Base-by-base conservation (phyloP, 92 coral and sea anemone genomes). In the Zoanthus solanderi region DNA sequence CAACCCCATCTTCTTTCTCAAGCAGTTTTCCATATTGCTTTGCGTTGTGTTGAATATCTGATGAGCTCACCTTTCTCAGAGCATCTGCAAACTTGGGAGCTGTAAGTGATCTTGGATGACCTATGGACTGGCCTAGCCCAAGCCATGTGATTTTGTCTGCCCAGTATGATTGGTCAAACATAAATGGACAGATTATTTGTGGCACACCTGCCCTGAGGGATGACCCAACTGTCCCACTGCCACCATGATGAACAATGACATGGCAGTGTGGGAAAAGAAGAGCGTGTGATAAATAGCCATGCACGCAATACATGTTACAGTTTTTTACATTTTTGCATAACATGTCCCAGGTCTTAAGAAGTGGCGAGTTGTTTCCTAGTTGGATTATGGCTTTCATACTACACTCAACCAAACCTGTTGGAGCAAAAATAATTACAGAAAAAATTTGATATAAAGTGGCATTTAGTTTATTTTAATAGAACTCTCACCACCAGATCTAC, bases 141-240 rank as follows among this genome's bases (percentile, higher is more conserved):
- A 95, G 93, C 98, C 98, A 95, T n/a, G 96, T 80, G 15, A 93
- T 92, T 85, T 95, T 95, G 65, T 95, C 98, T 10, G 92, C 98
- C 98, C 98, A 95, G 78, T 95, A 95, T 2, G 98, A 95, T 78
- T 95, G 98, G 86, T 95, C 98, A 76, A 95, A 95, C 98, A 95
- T 95, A 84, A 95, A 95, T 23, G 96, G 98, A 56, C 98, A 95
- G 73, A 95, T 92, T 60, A 95, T 93, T 88, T 95, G 98, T 9
- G 98, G 98, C 32, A 88, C 91, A 57, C 96, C 88, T 1, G 96
- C 93, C 69, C 87, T 94, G 87, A 95, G 87, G 56, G 96, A 94
- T 47, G 92, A 83, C n/a, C 94, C 98, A 4, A 95, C 98, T 7
- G 98, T 95, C 23, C 98, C 98, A 74, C 98, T 95, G 31, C 98